phyloP scores from a whole-genome alignment of 2,113 vertebrate genomes.

The Opisthocomus hoazin region DNA sequence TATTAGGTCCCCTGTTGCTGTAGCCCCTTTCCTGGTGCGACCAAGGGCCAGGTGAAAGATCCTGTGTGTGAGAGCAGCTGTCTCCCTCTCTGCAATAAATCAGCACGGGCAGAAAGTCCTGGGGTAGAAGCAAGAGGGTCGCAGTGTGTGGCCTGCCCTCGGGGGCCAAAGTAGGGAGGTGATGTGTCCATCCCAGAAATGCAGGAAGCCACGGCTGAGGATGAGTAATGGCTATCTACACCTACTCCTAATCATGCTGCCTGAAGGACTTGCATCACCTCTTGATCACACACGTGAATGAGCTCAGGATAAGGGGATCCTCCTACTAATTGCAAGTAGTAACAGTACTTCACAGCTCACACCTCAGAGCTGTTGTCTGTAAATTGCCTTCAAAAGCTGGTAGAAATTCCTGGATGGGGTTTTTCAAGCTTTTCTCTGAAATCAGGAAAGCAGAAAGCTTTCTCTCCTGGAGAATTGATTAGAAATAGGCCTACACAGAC shows the following conservation, averaged over 20 bases:
- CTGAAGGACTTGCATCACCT: neutral
- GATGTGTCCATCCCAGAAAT: neutral
- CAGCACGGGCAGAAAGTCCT: neutral
- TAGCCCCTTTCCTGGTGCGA: neutral
- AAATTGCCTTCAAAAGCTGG: neutral
- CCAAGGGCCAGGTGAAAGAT: neutral
- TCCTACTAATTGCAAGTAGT: neutral
- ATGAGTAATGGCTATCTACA: neutral
- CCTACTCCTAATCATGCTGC: neutral
- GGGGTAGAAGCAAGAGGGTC: neutral
- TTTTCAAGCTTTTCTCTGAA: neutral
- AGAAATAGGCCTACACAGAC: neutral
- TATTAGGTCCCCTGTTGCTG: too few species aligned
- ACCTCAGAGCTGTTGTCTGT: neutral
- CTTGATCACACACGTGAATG: neutral
- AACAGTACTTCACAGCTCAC: neutral
- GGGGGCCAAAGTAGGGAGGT: neutral
- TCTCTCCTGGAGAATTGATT: neutral
- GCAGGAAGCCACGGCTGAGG: neutral
- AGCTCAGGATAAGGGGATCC: neutral
- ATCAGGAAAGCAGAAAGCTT: neutral
- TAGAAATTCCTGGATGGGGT: neutral
- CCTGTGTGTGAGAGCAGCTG: neutral
- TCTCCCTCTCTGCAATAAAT: neutral
- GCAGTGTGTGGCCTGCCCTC: neutral